phyloP scores from a whole-genome alignment of 2,113 vertebrate species.

The Lagopus muta region DNA sequence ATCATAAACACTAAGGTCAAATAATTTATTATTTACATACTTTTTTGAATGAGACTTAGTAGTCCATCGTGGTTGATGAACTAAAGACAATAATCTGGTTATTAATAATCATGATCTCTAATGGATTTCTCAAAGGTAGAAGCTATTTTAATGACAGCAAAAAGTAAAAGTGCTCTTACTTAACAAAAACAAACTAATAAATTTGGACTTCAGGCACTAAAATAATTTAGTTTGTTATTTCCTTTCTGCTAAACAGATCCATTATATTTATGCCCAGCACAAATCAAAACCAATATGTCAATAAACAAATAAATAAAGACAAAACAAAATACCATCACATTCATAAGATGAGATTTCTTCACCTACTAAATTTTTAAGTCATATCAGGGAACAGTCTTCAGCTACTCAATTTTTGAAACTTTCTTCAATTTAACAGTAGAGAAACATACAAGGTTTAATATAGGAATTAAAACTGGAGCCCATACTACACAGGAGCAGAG shows the following conservation, averaged over 20 bases:
- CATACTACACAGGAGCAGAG: not conserved
- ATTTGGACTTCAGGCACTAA: not conserved
- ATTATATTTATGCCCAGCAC: not conserved
- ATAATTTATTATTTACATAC: not conserved
- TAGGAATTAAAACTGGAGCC: not conserved
- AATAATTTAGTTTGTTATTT: not conserved
- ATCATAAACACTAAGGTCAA: not conserved
- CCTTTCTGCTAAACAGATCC: not conserved
- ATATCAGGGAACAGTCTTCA: not conserved
- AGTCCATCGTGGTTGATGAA: not conserved
- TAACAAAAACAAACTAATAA: not conserved
- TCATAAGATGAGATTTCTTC: not conserved
- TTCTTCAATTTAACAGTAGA: not conserved
- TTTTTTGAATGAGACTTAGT: not conserved
- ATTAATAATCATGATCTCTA: not conserved
- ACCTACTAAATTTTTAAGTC: not conserved
- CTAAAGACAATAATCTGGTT: not conserved
- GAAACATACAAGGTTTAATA: not conserved
- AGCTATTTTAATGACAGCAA: not conserved
- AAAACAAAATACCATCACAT: not conserved
- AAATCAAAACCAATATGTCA: not conserved
- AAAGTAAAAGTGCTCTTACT: not conserved
- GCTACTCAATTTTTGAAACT: not conserved
- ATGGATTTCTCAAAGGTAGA: not conserved
- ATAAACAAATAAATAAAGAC: not conserved